phyloP scores from a whole-genome alignment of 2,797 vertebrate species.

The Glyptemys insculpta region DNA sequence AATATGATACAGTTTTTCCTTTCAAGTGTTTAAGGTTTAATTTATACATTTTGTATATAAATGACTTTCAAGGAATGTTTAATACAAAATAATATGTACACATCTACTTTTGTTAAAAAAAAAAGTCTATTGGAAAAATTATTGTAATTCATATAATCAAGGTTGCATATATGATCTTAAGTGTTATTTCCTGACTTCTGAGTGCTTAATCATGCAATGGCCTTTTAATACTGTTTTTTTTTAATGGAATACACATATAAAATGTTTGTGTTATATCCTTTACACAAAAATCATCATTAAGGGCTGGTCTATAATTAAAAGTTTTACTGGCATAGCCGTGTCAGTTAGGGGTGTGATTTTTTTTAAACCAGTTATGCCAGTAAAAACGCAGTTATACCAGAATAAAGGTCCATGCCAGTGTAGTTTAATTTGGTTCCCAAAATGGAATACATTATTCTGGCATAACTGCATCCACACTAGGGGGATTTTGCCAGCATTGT shows the following conservation, averaged over 20 bases:
- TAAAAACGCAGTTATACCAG: not conserved
- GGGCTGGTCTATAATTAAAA: not conserved
- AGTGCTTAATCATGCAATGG: not conserved
- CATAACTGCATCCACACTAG: not conserved
- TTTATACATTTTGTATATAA: not conserved
- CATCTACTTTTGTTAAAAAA: not conserved
- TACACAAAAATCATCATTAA: not conserved
- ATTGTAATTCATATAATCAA: not conserved
- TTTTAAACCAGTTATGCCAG: not conserved
- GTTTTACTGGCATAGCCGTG: not conserved
- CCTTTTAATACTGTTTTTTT: not conserved
- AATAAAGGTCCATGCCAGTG: not conserved
- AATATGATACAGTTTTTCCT: not conserved
- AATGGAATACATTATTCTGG: not conserved
- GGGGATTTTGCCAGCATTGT: not conserved
- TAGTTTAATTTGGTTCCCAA: not conserved
- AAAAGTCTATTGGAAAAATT: not conserved
- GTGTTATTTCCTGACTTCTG: not conserved
- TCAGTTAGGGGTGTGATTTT: not conserved
- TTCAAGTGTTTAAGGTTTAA: not conserved
- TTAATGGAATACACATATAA: not conserved
- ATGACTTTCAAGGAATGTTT: not conserved
- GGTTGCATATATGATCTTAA: not conserved
- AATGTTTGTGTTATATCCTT: not conserved
- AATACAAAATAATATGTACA: not conserved